phyloP scores from a whole-genome alignment of 2,113 vertebrate genomes.

The Siniperca chuatsi region DNA sequence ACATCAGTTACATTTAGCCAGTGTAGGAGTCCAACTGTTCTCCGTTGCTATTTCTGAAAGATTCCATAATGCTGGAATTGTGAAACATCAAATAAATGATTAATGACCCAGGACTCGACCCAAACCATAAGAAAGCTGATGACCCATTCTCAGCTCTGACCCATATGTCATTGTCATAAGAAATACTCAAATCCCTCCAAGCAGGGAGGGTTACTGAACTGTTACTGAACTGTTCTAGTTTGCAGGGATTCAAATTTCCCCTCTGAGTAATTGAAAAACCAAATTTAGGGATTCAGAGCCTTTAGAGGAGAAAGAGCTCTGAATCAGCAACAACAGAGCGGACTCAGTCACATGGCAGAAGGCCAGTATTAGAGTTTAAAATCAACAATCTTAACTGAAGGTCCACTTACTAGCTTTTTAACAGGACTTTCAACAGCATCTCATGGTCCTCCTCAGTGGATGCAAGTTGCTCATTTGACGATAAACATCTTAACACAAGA shows the following conservation, averaged over 20 bases:
- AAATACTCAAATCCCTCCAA: slow-evolving; percentile 14
- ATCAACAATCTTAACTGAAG: neutral
- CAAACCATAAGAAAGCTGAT: slow-evolving; percentile 33
- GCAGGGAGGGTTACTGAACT: slow-evolving; percentile 16
- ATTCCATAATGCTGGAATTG: slow-evolving; percentile 1
- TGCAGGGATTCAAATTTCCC: slow-evolving; percentile 23
- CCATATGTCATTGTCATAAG: slow-evolving; percentile 47
- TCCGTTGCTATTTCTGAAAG: slow-evolving; percentile 25
- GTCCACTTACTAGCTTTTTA: neutral
- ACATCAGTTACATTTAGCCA: neutral
- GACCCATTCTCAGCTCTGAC: slow-evolving; percentile 9
- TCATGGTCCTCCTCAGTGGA: no score
- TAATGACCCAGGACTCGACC: slow-evolving; percentile 23
- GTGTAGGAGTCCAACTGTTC: neutral
- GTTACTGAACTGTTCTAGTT: slow-evolving; percentile 25
- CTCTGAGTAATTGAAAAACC: slow-evolving; percentile 17
- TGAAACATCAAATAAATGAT: slow-evolving; percentile 33
- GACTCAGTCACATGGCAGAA: slow-evolving; percentile 6
- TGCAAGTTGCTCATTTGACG: no score
- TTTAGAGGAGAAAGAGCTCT: slow-evolving; percentile 14
- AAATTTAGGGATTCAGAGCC: slow-evolving; percentile 18
- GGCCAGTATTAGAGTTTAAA: neutral
- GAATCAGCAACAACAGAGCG: slow-evolving; percentile 12
- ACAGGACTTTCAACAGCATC: no score
- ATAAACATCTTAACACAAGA: no score